These are phyloP conservation scores for Actinostola sp. DNA, from an alignment of 92 coral and sea anemone genomes.

Conservation along the genomic window DNA sequence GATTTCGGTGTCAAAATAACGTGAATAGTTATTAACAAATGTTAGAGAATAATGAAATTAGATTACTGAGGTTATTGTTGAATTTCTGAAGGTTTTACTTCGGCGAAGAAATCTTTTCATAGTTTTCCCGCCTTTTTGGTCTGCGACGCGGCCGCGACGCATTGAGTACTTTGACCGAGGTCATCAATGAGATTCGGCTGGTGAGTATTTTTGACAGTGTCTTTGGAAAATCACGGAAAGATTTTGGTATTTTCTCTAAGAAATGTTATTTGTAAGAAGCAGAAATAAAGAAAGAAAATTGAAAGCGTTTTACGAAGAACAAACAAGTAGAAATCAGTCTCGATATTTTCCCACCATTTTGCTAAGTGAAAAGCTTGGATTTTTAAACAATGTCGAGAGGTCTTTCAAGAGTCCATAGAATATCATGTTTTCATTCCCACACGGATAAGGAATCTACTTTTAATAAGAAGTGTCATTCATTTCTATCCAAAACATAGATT, in stretches of 20 bases:
- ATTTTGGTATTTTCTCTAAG: not conserved
- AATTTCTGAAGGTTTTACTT: too few species aligned
- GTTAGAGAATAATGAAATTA: too few species aligned
- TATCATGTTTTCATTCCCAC: constrained; percentile 21
- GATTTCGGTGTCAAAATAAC: too few species aligned
- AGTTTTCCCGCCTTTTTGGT: constrained; percentile 37
- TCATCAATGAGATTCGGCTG: not conserved
- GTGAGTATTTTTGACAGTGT: not conserved
- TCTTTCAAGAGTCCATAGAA: not conserved
- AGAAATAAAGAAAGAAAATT: too few species aligned
- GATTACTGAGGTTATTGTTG: too few species aligned
- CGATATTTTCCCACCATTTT: too few species aligned
- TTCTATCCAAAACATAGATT: too few species aligned
- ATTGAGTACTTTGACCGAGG: constrained; percentile 1
- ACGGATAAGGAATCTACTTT: constrained; percentile 8
- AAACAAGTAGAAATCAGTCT: too few species aligned
- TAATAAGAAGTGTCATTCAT: too few species aligned
- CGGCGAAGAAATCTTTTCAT: not conserved
- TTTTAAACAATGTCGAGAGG: constrained; percentile 1
- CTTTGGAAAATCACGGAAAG: constrained; percentile 6
- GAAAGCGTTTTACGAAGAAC: too few species aligned
- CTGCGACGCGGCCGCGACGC: constrained; percentile 4
- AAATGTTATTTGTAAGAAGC: not conserved
- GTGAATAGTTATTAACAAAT: too few species aligned
- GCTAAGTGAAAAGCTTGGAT: not conserved